Base-by-base conservation (phyloP, 2,113 vertebrate genomes). In the Propithecus coquereli region DNA sequence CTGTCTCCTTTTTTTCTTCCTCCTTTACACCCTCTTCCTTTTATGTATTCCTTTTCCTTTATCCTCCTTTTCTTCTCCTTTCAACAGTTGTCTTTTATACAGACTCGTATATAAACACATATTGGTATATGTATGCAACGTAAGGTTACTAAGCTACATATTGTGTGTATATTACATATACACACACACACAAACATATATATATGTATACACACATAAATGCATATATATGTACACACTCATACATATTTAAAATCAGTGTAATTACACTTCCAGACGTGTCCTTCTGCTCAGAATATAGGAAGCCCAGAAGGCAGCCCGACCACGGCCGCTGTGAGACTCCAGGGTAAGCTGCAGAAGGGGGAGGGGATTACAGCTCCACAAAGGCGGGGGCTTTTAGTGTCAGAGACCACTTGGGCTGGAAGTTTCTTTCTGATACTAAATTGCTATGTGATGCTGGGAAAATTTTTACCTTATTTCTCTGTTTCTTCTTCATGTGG, bases 401-500 rank as follows among this genome's bases (percentile, higher is more conserved):
- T 12, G 18, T 82, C 37, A 20, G 66, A 52, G 45, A 66, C 32
- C 1, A 11, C 63, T 47, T 59, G 76, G 37, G 27, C 85, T 80
- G 30, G 88, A 52, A 50, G 87, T 57, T 90, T 84, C 71, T 84
- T 95, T 80, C 74, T 52, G 45, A 70, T 34, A 32, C 23, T 37
- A 71, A 74, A 18, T 86, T 83, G 27, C 54, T 88, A 5, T 86
- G n/a, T 45, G 87, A 91, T 30, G 20, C 27, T 63, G 68, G 73
- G 20, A 61, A 87, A 92, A 90, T 83, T 43, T 43, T 43, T 4
- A 22, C 50, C 34, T 74, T n/a, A 63, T 79, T 3, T 95, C 63
- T 92, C 71, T 88, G 50, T 40, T 90, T 95, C 52, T 96, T 87
- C 61, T 92, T 90, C 52, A 4, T n/a, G 7, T 68, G 32, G 54